Evolutionary conservation across 1,140 invertebrate genomes (phyloP).

Genomic region (Meloidogyne exigua): DNA sequence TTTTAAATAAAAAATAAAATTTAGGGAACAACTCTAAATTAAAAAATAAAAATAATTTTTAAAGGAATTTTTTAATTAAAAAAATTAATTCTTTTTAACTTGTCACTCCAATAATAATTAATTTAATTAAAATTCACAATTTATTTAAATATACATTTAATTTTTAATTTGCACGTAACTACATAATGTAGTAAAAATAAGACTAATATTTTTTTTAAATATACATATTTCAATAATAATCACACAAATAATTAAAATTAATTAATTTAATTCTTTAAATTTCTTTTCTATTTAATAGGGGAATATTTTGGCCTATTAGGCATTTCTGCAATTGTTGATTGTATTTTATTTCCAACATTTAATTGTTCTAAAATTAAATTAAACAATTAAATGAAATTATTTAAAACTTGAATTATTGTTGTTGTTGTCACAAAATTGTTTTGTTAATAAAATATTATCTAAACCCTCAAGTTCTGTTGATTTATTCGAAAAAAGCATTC

Average conservation of each 20-base stretch:
- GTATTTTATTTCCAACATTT: slow-evolving; percentile 5
- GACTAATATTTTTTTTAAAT: too few species aligned
- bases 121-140: too few species aligned
- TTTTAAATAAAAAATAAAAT: too few species aligned
- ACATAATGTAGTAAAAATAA: too few species aligned
- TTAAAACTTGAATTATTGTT: neutral
- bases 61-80: too few species aligned
- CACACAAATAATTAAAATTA: too few species aligned
- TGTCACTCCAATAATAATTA: too few species aligned
- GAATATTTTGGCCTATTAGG: slow-evolving; percentile 30
- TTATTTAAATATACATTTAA: too few species aligned
- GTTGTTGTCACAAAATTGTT: neutral
- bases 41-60: too few species aligned
- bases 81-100: too few species aligned
- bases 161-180: too few species aligned
- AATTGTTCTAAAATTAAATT: neutral
- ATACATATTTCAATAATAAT: slow-evolving; percentile 4
- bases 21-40: too few species aligned
- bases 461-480: slow-evolving; percentile 34
- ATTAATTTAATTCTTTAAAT: neutral
- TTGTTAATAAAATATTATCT: slow-evolving; percentile 12
- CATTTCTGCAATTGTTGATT: slow-evolving; percentile 25
- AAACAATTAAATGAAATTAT: neutral
- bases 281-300: slow-evolving; percentile 21
- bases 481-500: slow-evolving; percentile 42